These are phyloP conservation scores for Standfussiana lucernea DNA, from an alignment of 2,888 invertebrate genomes.

Conservation along the genomic window DNA sequence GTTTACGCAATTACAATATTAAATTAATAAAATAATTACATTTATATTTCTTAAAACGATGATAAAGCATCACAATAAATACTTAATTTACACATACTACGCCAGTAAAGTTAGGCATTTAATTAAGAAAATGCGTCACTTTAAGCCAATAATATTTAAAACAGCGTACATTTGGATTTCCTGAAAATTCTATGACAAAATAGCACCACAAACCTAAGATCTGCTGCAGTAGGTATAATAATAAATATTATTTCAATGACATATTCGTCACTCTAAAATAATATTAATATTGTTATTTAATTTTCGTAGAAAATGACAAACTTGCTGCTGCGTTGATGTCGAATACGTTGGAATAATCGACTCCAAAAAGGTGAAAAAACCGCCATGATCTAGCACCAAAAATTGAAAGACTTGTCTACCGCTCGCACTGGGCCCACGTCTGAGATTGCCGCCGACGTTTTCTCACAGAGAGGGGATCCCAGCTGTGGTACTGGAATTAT, in stretches of 20 bases:
- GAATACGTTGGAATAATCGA: too few relatives aligned
- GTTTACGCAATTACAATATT: not conserved
- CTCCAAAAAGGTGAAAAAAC: too few relatives aligned
- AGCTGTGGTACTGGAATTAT: too few relatives aligned
- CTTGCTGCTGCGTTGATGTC: too few relatives aligned
- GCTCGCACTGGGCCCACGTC: too few relatives aligned
- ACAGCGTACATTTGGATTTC: not conserved
- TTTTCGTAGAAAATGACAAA: too few relatives aligned
- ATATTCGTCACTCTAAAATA: not conserved
- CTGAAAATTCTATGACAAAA: too few relatives aligned
- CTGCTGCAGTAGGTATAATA: too few relatives aligned
- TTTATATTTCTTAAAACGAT: constrained; percentile 22
- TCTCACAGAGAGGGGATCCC: too few relatives aligned
- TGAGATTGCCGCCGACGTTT: too few relatives aligned
- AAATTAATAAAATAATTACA: not conserved
- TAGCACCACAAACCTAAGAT: not conserved
- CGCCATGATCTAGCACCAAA: too few relatives aligned
- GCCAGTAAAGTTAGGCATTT: constrained; percentile 13
- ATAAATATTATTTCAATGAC: not conserved
- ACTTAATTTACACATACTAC: not conserved
- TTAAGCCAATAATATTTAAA: not conserved
- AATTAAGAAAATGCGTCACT: constrained; percentile 21
- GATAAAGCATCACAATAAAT: constrained; percentile 21
- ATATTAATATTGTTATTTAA: not conserved
- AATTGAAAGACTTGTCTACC: too few relatives aligned